Evolutionary conservation across 2,113 vertebrate genomes (phyloP).

Genomic region (Tiliqua scincoides): DNA sequence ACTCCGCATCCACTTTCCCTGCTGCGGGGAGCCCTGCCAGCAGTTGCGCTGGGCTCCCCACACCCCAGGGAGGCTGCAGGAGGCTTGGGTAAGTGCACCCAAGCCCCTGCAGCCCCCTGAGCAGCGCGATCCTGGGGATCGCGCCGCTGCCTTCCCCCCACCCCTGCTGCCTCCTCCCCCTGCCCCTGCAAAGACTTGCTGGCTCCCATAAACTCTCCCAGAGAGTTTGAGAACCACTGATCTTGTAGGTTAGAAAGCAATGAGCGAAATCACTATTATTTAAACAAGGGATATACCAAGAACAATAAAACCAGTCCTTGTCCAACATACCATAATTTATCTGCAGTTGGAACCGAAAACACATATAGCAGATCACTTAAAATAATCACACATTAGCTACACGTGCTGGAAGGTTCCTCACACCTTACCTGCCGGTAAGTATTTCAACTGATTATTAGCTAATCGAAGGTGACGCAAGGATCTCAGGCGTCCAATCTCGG

Average conservation of each 20-base stretch:
- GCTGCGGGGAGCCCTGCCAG: too few species aligned
- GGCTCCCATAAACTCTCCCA: too few species aligned
- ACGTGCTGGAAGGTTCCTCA: not conserved
- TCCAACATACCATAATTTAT: not conserved
- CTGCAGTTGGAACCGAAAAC: not conserved
- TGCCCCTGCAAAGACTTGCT: too few species aligned
- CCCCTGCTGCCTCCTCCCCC: too few species aligned
- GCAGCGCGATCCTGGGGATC: too few species aligned
- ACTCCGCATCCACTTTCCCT: too few species aligned
- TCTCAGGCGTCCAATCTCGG: slow-evolving; percentile 91
- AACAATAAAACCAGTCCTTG: not conserved
- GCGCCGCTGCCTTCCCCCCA: too few species aligned
- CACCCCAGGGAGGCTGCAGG: too few species aligned
- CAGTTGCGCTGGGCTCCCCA: too few species aligned
- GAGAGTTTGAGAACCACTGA: too few species aligned
- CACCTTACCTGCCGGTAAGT: slow-evolving; percentile 85
- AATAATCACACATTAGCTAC: not conserved
- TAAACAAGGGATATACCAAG: not conserved
- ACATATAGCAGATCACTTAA: not conserved
- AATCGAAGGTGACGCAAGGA: slow-evolving; percentile 91
- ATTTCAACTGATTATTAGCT: slow-evolving; percentile 92
- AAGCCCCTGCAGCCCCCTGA: too few species aligned
- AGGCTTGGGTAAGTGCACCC: too few species aligned
- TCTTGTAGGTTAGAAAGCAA: not conserved
- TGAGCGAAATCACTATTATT: not conserved